phyloP scores from a whole-genome alignment of 23 tunicate genomes.

The Halocynthia aurantium region DNA sequence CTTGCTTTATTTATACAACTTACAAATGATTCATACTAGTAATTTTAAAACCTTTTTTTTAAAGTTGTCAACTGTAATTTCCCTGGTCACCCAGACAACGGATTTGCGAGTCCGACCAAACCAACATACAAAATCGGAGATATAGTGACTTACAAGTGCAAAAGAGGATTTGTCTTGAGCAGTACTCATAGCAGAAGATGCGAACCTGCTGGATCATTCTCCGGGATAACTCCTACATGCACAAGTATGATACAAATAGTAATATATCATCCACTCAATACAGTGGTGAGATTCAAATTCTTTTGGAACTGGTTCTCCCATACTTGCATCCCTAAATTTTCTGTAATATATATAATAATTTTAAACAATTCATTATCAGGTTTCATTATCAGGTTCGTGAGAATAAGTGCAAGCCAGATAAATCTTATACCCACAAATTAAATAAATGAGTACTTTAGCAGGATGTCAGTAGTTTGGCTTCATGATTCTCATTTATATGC shows the following conservation, averaged over 20 bases:
- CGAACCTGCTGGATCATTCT: constrained; percentile 5
- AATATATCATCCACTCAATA: no score
- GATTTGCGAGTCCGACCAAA: background rate
- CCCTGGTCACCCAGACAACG: constrained; percentile 12
- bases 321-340: no score
- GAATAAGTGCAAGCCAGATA: no score
- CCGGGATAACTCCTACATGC: constrained; percentile 11
- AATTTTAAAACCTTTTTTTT: background rate
- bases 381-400: no score
- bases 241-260: background rate
- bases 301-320: no score
- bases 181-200: background rate
- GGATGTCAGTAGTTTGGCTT: background rate
- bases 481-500: background rate
- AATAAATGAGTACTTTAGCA: background rate
- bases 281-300: no score
- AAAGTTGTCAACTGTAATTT: constrained; percentile 10
- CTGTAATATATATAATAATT: no score
- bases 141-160: background rate
- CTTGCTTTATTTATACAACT: background rate
- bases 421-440: no score
- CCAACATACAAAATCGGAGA: background rate
- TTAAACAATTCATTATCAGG: no score
- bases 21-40: background rate
- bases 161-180: background rate